Percentiles rank a stretch among this genome's conserved stretches.
Evolutionary conservation across 2,888 invertebrate genomes (phyloP).

Genomic region (Polydrusus cervinus): DNA sequence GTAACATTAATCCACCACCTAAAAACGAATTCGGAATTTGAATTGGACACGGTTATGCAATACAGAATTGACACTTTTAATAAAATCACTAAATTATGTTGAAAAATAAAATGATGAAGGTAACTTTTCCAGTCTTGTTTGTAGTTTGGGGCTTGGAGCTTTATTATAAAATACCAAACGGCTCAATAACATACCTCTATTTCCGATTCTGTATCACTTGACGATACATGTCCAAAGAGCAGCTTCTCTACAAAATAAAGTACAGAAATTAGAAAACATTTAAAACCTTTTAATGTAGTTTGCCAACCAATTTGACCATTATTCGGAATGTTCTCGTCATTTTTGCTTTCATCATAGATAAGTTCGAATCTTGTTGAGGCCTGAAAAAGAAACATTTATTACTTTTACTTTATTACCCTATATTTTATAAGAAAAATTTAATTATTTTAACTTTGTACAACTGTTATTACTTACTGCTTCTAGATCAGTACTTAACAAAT

Average conservation of each 20-base stretch:
- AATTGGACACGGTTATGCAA: neutral
- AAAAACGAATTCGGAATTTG: neutral
- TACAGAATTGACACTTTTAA: no score
- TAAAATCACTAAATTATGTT: no score
- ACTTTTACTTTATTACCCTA: no score
- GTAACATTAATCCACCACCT: conserved; percentile 3
- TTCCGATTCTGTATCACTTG: conserved; percentile 53
- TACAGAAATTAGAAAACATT: neutral
- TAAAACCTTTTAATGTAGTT: neutral
- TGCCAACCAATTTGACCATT: conserved; percentile 35
- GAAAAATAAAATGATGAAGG: no score
- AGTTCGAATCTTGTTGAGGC: conserved; percentile 59
- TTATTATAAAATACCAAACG: neutral
- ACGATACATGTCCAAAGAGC: conserved; percentile 56
- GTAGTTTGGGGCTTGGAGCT: no score
- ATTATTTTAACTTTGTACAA: neutral
- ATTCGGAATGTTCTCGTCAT: conserved; percentile 18
- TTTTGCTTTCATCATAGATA: conserved; percentile 52
- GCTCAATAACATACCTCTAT: conserved; percentile 22
- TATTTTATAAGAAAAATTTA: no score
- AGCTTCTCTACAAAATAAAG: conserved; percentile 55
- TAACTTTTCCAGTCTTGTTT: neutral
- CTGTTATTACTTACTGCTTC: conserved; percentile 73
- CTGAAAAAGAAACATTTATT: conserved; percentile 50
- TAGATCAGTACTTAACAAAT: conserved; percentile 77